Percentiles rank a stretch among this genome's conserved stretches.
Evolutionary conservation across 2,797 vertebrate species (phyloP).

Genomic region (Enteromius unitaeniatus): DNA sequence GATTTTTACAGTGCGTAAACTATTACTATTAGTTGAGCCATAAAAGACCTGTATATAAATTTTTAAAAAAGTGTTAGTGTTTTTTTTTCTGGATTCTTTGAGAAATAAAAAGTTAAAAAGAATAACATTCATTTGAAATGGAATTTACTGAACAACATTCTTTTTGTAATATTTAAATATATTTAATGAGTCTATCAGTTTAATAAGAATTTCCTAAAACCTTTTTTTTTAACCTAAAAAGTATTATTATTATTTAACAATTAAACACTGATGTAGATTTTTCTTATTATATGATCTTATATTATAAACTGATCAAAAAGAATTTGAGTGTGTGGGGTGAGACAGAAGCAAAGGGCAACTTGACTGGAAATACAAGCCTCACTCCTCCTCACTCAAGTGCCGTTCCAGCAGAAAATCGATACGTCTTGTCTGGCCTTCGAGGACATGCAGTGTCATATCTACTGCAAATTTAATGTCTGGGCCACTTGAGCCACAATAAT

Average conservation of each 20-base stretch:
- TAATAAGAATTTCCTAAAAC: too few species aligned
- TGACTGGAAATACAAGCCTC: slow-evolving; percentile 42
- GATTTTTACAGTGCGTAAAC: not conserved
- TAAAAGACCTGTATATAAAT: not conserved
- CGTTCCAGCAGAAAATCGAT: slow-evolving; percentile 49
- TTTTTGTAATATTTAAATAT: too few species aligned
- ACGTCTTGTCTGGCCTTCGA: slow-evolving; percentile 39
- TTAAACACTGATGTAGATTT: too few species aligned
- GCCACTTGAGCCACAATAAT: slow-evolving; percentile 36
- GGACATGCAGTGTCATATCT: slow-evolving; percentile 35
- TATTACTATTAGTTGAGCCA: not conserved
- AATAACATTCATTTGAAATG: too few species aligned
- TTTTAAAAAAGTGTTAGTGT: too few species aligned
- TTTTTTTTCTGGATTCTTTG: not conserved
- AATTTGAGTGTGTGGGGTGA: not conserved
- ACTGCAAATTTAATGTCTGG: slow-evolving; percentile 58
- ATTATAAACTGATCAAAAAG: not conserved
- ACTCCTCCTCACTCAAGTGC: slow-evolving; percentile 6
- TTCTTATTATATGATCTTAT: too few species aligned
- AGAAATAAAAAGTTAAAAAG: not conserved
- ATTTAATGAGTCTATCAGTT: too few species aligned
- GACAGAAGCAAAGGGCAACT: slow-evolving; percentile 11
- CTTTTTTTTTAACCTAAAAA: too few species aligned
- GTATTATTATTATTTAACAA: too few species aligned
- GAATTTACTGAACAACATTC: too few species aligned